Conservation (phyloP, 2,888 invertebrate species). For the Latheticus oryzae region DNA sequence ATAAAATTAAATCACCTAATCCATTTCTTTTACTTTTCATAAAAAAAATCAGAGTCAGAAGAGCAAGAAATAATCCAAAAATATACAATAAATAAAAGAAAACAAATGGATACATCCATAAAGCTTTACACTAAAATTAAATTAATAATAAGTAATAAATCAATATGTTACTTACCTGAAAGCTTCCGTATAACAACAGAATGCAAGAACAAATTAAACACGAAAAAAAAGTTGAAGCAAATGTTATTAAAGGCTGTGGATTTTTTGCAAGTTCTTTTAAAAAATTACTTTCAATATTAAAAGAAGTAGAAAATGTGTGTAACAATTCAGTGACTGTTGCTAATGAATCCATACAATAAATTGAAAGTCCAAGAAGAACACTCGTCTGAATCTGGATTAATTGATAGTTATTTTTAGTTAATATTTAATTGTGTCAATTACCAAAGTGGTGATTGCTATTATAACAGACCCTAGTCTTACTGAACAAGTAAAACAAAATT, state of each 20-base stretch:
- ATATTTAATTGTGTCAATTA: slow-evolving; percentile 22
- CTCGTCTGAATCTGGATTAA: slow-evolving; percentile 20
- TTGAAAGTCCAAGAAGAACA: background rate
- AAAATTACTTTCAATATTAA: too few species aligned
- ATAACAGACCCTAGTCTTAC: slow-evolving; percentile 39
- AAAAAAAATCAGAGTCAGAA: slow-evolving; percentile 30
- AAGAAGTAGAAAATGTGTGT: background rate
- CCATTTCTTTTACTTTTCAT: slow-evolving; percentile 39
- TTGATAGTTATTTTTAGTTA: background rate
- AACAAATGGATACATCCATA: slow-evolving; percentile 38
- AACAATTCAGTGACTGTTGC: background rate
- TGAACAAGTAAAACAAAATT: slow-evolving; percentile 42
- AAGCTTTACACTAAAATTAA: slow-evolving; percentile 27
- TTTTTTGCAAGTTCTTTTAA: slow-evolving; percentile 13
- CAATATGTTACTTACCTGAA: slow-evolving; percentile 30
- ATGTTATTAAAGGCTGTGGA: slow-evolving; percentile 7
- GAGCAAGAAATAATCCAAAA: slow-evolving; percentile 19
- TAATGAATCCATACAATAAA: slow-evolving; percentile 4
- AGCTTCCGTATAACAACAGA: slow-evolving; percentile 37
- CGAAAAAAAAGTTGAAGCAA: slow-evolving; percentile 19
- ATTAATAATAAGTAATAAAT: background rate
- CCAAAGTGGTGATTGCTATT: slow-evolving; percentile 38
- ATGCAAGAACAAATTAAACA: slow-evolving; percentile 32
- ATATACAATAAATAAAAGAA: slow-evolving; percentile 40
- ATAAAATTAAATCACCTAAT: slow-evolving; percentile 40